phyloP scores from a whole-genome alignment of 2,888 invertebrate genomes.

The Macropis europaea region DNA sequence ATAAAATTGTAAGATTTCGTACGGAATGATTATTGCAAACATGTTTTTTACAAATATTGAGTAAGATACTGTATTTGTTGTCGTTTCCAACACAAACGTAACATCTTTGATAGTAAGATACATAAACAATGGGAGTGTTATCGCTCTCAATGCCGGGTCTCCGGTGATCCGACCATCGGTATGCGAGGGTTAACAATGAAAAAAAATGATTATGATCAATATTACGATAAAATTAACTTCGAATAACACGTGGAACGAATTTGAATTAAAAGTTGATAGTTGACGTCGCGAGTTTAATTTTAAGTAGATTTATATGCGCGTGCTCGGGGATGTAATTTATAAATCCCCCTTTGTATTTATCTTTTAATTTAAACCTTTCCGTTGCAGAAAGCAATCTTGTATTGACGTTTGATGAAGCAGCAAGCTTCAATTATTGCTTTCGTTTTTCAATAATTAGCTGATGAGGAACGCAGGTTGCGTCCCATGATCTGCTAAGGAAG shows the following conservation, averaged over 20 bases:
- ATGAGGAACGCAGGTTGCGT: slow-evolving; percentile 6
- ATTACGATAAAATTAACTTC: not conserved
- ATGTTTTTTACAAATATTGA: no score
- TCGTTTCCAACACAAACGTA: no score
- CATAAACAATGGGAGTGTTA: no score
- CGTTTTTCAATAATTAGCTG: slow-evolving; percentile 36
- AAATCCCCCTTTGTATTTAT: slow-evolving; percentile 5
- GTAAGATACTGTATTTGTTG: no score
- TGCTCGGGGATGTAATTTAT: slow-evolving; percentile 9
- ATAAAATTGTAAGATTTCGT: no score
- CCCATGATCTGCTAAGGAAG: not conserved
- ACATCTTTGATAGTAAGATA: no score
- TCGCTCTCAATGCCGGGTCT: no score
- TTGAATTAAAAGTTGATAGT: slow-evolving; percentile 9
- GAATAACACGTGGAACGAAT: not conserved
- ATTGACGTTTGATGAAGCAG: slow-evolving; percentile 21
- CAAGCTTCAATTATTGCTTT: slow-evolving; percentile 26
- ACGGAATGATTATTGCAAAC: no score
- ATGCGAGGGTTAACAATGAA: no score
- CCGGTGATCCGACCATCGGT: no score
- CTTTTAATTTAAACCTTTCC: slow-evolving; percentile 36
- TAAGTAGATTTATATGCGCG: not conserved
- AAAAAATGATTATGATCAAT: not conserved
- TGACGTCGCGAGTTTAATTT: not conserved
- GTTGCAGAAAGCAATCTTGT: not conserved